These are phyloP conservation scores for Andrena hattorfiana DNA, from an alignment of 2,888 invertebrate species.

Conservation along the genomic window DNA sequence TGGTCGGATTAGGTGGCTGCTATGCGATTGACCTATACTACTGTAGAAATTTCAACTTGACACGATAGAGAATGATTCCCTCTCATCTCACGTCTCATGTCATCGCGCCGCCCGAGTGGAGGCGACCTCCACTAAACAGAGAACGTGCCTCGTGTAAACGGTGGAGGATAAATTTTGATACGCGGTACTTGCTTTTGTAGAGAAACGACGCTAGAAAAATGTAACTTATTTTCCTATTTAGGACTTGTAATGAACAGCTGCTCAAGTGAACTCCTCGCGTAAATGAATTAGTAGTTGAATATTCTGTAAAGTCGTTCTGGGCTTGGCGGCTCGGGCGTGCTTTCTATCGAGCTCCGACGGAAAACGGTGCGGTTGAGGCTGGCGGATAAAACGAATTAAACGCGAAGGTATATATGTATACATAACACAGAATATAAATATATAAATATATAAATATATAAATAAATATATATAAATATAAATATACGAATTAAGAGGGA, in stretches of 20 bases:
- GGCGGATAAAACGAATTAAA: slow-evolving; percentile 75
- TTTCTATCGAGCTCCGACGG: slow-evolving; percentile 17
- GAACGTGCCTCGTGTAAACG: background rate
- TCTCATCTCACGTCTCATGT: background rate
- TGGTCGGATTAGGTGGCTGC: background rate
- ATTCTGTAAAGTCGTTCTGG: background rate
- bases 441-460: slow-evolving; percentile 72
- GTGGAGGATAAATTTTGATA: slow-evolving; percentile 20
- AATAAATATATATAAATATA: slow-evolving; percentile 16
- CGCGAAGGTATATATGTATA: slow-evolving; percentile 80
- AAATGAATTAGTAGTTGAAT: background rate
- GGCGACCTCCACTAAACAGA: background rate
- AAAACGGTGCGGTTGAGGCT: slow-evolving; percentile 61
- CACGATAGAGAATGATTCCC: background rate
- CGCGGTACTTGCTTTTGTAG: slow-evolving; percentile 6
- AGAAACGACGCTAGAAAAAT: background rate
- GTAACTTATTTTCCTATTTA: slow-evolving; percentile 26
- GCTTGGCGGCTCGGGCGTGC: background rate
- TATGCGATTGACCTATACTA: background rate
- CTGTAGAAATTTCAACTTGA: background rate
- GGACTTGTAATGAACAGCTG: background rate
- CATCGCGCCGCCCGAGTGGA: background rate
- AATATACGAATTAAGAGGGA: slow-evolving; percentile 75
- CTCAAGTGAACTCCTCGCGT: slow-evolving; percentile 5
- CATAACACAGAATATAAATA: slow-evolving; percentile 75